Evolutionary conservation across 2,797 vertebrate species (phyloP).

Genomic region (Spinus pinus): DNA sequence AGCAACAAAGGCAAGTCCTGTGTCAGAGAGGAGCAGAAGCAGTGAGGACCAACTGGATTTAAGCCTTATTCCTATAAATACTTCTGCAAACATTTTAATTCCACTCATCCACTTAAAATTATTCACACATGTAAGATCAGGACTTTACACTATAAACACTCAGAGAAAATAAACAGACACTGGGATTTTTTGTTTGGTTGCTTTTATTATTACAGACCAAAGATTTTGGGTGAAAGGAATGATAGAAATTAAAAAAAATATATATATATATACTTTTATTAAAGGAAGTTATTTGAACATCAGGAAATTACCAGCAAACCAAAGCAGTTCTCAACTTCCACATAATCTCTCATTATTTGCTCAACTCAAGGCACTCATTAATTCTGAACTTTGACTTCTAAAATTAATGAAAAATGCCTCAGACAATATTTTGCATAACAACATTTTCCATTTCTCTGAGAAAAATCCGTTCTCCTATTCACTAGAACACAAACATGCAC

Average conservation of each 20-base stretch:
- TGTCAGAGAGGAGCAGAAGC: background rate
- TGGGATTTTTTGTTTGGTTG: background rate
- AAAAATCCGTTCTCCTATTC: background rate
- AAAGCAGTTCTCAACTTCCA: background rate
- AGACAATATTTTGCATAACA: background rate
- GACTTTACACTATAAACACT: background rate
- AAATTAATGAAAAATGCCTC: background rate
- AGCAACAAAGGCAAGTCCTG: background rate
- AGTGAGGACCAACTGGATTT: background rate
- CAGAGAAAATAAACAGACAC: background rate
- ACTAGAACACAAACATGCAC: background rate
- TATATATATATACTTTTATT: background rate
- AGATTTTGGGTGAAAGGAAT: background rate
- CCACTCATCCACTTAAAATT: slow-evolving; percentile 24
- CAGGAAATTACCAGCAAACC: background rate
- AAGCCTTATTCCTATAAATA: slow-evolving; percentile 15
- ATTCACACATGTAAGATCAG: background rate
- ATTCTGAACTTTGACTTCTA: background rate
- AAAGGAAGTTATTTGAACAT: background rate
- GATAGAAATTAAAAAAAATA: background rate
- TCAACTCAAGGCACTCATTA: background rate
- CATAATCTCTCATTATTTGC: background rate
- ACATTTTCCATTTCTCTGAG: background rate
- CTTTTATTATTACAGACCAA: background rate
- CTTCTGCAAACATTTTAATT: slow-evolving; percentile 44